phyloP scores from a whole-genome alignment of 1,140 invertebrate species.

The Drosophila melanica region DNA sequence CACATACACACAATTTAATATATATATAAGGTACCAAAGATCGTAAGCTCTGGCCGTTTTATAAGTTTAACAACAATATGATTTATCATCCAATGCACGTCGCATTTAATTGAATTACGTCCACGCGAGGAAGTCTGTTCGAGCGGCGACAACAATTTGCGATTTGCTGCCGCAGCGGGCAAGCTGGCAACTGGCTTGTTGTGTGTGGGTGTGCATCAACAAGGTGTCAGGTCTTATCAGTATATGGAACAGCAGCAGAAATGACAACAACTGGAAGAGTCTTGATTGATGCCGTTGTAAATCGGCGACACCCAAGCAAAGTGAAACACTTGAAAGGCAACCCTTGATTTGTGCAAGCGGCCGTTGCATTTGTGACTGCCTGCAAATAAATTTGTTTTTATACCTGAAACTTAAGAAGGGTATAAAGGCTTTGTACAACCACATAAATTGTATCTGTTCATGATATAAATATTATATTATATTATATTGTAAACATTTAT shows the following conservation, averaged over 20 bases:
- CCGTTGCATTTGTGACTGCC: conserved; percentile 48
- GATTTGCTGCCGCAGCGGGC: conserved; percentile 12
- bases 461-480: no score
- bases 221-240: conserved; percentile 53
- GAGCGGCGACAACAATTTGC: conserved; percentile 23
- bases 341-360: conserved; percentile 31
- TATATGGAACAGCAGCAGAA: neutral
- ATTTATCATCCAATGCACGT: conserved; percentile 39
- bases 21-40: neutral
- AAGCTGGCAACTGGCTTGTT: neutral
- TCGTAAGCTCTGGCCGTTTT: conserved; percentile 5
- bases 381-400: conserved; percentile 22
- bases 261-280: conserved; percentile 1
- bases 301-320: conserved; percentile 36
- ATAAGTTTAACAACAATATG: conserved; percentile 25
- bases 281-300: conserved; percentile 61
- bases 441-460: no score
- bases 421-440: no score
- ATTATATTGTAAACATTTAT: no score
- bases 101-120: conserved; percentile 46
- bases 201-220: conserved; percentile 23
- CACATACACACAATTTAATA: neutral
- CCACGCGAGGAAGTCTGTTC: conserved; percentile 28
- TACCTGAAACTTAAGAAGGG: no score
- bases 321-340: conserved; percentile 49